Base-by-base conservation (phyloP, 2,113 vertebrate genomes). In the Neoarius graeffei region DNA sequence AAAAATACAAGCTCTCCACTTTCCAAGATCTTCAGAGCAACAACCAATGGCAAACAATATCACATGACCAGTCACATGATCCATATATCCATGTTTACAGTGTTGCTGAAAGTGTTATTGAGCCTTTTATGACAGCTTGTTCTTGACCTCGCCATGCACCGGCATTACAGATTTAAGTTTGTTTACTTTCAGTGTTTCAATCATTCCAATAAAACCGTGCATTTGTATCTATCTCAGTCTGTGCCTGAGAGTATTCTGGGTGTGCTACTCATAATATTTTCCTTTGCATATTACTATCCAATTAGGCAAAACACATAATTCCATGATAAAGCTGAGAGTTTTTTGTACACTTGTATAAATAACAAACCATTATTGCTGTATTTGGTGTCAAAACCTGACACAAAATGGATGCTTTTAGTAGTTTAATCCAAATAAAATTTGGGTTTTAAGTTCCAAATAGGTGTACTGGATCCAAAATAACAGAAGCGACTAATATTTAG, bases 381-480 rank as follows among this genome's bases (percentile, higher is more conserved):
- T 71, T 42, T 17, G 5, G 5, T 74, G 35, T 20, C 71, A 48
- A 48, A 74, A 20, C 71, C 8, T 8, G 10, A 74, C 19, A 50
- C 42, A 71, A 71, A 71, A 7, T 35, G 67, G 30, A 19, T 71
- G 69, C 1, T 71, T 35, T 48, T 48, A 74, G 50, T 48, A 11
- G 7, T 1, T 74, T 25, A 74, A 11, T 4, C 4, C 67, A 71
- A 71, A 71, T 71, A 71, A 71, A 19, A 71, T 71, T 35, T 74
- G 56, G 7, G 7, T 13, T 56, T 56, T 35, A 30, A 48, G 52
- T 60, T 69, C 23, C 35, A 73, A 85, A 71, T 27, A 85, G 27
- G 54, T 48, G 54, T 56, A 50, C 23, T 74, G 69, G 83, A 85
- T 48, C 52, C 27, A 76, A 77, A 76, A 27, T 62, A 50, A 76